These are phyloP conservation scores for Chesias legatella DNA, from an alignment of 2,888 invertebrate species.

Conservation along the genomic window DNA sequence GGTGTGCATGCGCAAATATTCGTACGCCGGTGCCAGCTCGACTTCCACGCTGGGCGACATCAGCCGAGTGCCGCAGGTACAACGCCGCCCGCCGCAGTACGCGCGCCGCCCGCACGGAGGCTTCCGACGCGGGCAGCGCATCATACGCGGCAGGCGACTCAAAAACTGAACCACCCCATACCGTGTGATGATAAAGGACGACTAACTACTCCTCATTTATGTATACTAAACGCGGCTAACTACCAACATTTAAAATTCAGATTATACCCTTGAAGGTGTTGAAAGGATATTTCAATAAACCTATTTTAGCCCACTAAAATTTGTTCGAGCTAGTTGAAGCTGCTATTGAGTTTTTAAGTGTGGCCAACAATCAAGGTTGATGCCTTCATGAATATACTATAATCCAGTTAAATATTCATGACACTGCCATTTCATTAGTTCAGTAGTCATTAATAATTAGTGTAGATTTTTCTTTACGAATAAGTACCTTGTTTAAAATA, in stretches of 20 bases:
- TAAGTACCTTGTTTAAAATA: neutral
- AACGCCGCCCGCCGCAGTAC: slow-evolving; percentile 31
- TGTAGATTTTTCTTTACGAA: too few relatives aligned
- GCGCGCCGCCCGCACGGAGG: slow-evolving; percentile 18
- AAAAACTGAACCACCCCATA: slow-evolving; percentile 9
- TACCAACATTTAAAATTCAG: too few relatives aligned
- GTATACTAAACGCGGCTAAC: too few relatives aligned
- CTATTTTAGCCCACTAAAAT: too few relatives aligned
- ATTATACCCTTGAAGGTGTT: too few relatives aligned
- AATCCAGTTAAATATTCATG: slow-evolving; percentile 1
- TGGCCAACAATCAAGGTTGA: too few relatives aligned
- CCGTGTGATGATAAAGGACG: slow-evolving; percentile 22
- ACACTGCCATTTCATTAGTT: slow-evolving; percentile 12
- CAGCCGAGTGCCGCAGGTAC: slow-evolving; percentile 54
- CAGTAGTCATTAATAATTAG: too few relatives aligned
- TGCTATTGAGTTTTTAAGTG: too few relatives aligned
- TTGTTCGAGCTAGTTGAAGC: too few relatives aligned
- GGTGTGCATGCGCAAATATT: slow-evolving; percentile 63
- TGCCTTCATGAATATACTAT: too few relatives aligned
- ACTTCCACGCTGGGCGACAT: slow-evolving; percentile 43
- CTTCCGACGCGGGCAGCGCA: neutral
- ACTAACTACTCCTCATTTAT: neutral
- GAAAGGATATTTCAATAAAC: too few relatives aligned
- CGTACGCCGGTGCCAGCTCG: slow-evolving; percentile 28
- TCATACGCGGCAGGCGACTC: slow-evolving; percentile 29